These are phyloP conservation scores for Smittia aterrima DNA, from an alignment of 2,888 invertebrate genomes.

Conservation along the genomic window DNA sequence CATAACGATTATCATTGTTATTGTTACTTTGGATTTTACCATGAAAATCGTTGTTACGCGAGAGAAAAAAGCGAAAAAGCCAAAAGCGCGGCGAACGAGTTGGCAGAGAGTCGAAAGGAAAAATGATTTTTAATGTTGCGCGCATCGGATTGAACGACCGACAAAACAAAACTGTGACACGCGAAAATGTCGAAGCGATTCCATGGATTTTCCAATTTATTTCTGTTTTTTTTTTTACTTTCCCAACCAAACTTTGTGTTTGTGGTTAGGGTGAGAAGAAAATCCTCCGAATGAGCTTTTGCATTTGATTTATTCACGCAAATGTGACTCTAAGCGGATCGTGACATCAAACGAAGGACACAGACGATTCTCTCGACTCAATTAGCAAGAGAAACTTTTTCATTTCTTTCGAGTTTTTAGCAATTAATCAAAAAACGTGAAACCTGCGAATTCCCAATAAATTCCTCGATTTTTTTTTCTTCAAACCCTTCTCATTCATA, in stretches of 20 bases:
- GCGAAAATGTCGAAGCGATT: not conserved
- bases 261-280: too few relatives aligned
- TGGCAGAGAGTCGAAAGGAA: not conserved
- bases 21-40: not conserved
- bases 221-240: not conserved
- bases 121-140: slow-evolving; percentile 4
- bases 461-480: too few relatives aligned
- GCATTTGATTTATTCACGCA: too few relatives aligned
- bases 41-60: not conserved
- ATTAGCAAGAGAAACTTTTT: too few relatives aligned
- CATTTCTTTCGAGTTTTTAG: too few relatives aligned
- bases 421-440: too few relatives aligned
- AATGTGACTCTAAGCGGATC: too few relatives aligned
- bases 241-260: not conserved
- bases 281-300: too few relatives aligned
- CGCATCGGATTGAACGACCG: not conserved
- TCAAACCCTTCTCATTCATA: too few relatives aligned
- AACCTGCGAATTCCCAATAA: too few relatives aligned
- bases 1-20: slow-evolving; percentile 14
- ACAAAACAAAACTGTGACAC: slow-evolving; percentile 24
- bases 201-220: not conserved
- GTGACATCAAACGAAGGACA: too few relatives aligned
- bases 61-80: not conserved
- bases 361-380: too few relatives aligned
- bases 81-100: slow-evolving; percentile 2